Evolutionary conservation across 2,797 vertebrate species (phyloP).

Genomic region (Borostomias antarcticus): DNA sequence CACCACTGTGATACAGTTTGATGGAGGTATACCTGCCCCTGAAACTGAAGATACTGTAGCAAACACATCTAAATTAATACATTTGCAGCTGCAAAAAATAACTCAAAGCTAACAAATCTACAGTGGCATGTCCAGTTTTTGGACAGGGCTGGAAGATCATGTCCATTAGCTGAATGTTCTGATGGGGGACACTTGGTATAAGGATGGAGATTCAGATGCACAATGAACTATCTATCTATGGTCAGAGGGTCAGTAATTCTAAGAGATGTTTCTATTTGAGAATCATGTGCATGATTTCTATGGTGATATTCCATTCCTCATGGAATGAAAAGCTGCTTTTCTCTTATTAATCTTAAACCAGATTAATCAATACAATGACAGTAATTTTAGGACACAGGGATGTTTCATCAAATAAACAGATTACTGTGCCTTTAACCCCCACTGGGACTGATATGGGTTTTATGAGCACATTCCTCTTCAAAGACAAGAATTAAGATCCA

Average conservation of each 20-base stretch:
- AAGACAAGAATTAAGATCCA: too few relatives aligned
- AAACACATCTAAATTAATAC: too few relatives aligned
- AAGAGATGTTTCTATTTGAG: not conserved
- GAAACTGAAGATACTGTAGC: not conserved
- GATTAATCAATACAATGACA: slow-evolving; percentile 59
- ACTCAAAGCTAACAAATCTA: too few relatives aligned
- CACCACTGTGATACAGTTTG: not conserved
- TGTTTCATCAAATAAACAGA: slow-evolving; percentile 32
- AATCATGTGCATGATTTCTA: not conserved
- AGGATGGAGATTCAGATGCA: too few relatives aligned
- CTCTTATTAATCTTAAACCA: slow-evolving; percentile 65
- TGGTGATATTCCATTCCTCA: slow-evolving; percentile 23
- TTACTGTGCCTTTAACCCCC: slow-evolving; percentile 30
- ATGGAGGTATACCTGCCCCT: not conserved
- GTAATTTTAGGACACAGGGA: slow-evolving; percentile 23
- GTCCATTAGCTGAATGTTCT: too few relatives aligned
- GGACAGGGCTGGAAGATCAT: too few relatives aligned
- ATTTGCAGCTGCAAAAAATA: too few relatives aligned
- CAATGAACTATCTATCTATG: too few relatives aligned
- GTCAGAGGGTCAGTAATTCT: too few relatives aligned
- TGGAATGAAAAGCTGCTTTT: slow-evolving; percentile 64
- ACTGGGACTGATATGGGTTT: slow-evolving; percentile 28
- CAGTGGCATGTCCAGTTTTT: too few relatives aligned
- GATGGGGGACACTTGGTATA: too few relatives aligned
- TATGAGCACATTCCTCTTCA: too few relatives aligned